Conservation (phyloP, 2,113 vertebrate species). For the Macrotis lagotis region DNA sequence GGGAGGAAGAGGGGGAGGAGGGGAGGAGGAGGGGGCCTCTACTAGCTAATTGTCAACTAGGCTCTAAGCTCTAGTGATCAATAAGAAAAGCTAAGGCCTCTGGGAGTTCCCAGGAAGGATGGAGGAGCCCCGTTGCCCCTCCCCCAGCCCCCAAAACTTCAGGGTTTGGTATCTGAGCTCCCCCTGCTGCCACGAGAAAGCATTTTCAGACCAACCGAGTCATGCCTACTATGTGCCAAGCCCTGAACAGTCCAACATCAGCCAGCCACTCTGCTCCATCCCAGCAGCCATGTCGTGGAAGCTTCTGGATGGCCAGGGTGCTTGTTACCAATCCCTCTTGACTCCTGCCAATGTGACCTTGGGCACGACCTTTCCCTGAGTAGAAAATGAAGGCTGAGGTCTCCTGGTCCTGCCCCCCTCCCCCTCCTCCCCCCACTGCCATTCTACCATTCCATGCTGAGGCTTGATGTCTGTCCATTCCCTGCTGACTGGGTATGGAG, state of each 20-base stretch:
- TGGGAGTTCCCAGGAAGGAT: neutral
- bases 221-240: neutral
- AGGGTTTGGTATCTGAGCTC: neutral
- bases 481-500: no score
- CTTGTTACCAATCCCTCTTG: neutral
- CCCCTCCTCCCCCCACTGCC: neutral
- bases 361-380: neutral
- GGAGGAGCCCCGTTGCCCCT: neutral
- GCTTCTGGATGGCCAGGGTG: neutral
- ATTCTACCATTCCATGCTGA: neutral
- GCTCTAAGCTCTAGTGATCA: neutral
- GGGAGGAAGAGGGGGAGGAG: neutral
- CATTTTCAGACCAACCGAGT: neutral
- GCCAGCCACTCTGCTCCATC: neutral
- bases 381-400: neutral
- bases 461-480: no score
- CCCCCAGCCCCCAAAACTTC: neutral
- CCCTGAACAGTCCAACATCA: neutral
- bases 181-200: neutral
- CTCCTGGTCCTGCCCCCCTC: no score
- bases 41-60: neutral
- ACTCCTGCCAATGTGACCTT: neutral
- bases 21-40: neutral
- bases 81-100: neutral
- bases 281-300: neutral